Percentiles rank a stretch among this genome's conserved stretches.
These are phyloP conservation scores for Helleia helle DNA, from an alignment of 2,888 invertebrate genomes.

Conservation along the genomic window DNA sequence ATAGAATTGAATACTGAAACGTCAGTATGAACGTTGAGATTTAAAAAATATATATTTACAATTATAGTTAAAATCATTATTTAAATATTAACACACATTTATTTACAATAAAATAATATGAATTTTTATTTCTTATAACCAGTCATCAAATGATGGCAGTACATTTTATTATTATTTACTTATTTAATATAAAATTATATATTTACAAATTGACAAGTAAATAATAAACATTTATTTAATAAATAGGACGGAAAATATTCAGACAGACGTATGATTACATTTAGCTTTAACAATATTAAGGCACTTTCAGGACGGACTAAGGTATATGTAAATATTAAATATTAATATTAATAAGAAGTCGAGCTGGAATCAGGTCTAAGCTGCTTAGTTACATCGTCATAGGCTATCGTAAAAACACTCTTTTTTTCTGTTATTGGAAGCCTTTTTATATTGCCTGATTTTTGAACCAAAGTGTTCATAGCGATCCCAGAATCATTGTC, in stretches of 20 bases:
- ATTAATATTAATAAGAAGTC: conserved; percentile 72
- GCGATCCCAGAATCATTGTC: conserved; percentile 88
- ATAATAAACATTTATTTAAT: conserved; percentile 13
- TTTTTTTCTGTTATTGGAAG: conserved; percentile 88
- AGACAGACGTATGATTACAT: conserved; percentile 16
- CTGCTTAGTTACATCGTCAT: conserved; percentile 91
- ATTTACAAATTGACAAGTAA: conserved; percentile 23
- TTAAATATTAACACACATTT: conserved; percentile 39
- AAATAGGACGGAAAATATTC: conserved; percentile 20
- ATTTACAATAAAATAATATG: conserved; percentile 37
- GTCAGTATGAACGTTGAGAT: conserved; percentile 44
- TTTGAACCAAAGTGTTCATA: conserved; percentile 74
- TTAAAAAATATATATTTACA: conserved; percentile 56
- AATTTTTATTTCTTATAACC: conserved; percentile 34
- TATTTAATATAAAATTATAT: conserved; percentile 22
- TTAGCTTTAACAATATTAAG: conserved; percentile 18
- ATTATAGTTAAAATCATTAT: conserved; percentile 47
- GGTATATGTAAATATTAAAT: conserved; percentile 15
- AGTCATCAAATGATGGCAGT: conserved; percentile 62
- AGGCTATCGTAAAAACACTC: conserved; percentile 94
- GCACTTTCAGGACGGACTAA: conserved; percentile 32
- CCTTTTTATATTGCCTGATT: conserved; percentile 73
- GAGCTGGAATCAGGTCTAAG: conserved; percentile 86
- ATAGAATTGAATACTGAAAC: conserved; percentile 55
- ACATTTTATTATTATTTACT: conserved; percentile 26